phyloP scores from a whole-genome alignment of 2,797 vertebrate species.

The Gallinago solitaria region DNA sequence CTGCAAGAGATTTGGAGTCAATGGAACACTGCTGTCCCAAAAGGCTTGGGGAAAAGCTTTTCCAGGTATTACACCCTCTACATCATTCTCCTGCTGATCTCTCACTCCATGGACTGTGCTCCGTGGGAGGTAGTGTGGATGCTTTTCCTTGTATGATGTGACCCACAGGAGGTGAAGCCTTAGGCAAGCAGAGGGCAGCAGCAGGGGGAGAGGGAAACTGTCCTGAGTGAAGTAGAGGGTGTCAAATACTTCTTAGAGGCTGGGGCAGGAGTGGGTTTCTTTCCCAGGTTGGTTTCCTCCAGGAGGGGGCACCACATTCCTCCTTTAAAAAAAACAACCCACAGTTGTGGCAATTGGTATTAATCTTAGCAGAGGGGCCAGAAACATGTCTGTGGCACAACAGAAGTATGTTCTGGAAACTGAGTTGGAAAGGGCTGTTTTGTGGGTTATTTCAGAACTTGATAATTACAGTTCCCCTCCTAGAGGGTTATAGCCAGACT shows the following conservation, averaged over 20 bases:
- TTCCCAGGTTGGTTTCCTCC: conserved; percentile 20
- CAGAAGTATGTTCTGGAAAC: background rate
- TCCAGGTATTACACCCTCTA: background rate
- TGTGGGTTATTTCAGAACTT: background rate
- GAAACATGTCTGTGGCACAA: background rate
- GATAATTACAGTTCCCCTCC: background rate
- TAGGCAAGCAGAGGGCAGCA: background rate
- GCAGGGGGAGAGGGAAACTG: background rate
- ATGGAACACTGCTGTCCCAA: background rate
- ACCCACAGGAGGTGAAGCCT: background rate
- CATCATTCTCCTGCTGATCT: conserved; percentile 39
- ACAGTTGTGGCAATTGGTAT: conserved; percentile 17
- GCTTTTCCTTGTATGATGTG: background rate
- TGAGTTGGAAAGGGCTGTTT: background rate
- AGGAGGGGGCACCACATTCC: conserved; percentile 66
- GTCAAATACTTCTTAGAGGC: background rate
- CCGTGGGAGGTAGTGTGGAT: background rate
- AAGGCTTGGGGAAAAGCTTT: background rate
- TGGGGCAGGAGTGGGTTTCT: conserved; percentile 1
- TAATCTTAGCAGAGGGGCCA: background rate
- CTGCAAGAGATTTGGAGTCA: background rate
- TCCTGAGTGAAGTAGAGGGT: background rate
- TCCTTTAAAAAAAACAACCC: background rate
- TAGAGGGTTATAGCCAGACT: background rate
- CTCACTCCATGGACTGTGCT: background rate